Evolutionary conservation across 2,113 vertebrate genomes (phyloP).

Genomic region (Corythaixoides concolor): DNA sequence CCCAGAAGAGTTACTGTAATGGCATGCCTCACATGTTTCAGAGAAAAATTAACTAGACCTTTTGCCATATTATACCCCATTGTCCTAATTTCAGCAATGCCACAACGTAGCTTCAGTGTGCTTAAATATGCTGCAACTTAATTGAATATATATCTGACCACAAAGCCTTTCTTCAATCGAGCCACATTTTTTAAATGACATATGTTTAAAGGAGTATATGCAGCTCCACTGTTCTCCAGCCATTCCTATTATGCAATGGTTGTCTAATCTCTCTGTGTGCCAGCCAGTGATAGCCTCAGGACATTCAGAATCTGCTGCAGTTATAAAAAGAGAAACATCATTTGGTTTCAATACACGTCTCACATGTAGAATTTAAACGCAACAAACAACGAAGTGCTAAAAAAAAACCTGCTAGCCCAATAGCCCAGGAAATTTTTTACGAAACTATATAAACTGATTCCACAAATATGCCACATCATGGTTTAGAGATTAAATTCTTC

Average conservation of each 20-base stretch:
- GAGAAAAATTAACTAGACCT: slow-evolving; percentile 13
- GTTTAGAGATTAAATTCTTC: background rate
- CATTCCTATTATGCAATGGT: background rate
- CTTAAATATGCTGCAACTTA: background rate
- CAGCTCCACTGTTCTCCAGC: background rate
- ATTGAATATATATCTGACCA: background rate
- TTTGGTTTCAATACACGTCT: background rate
- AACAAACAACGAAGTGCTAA: background rate
- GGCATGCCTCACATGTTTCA: background rate
- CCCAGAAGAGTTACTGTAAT: slow-evolving; percentile 7
- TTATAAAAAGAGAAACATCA: background rate
- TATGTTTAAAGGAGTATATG: background rate
- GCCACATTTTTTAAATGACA: background rate
- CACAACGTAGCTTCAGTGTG: background rate
- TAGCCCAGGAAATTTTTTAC: background rate
- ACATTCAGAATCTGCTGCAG: background rate
- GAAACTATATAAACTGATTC: background rate
- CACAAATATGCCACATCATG: background rate
- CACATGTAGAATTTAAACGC: background rate
- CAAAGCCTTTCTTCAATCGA: background rate
- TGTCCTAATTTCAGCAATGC: background rate
- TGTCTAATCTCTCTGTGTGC: background rate
- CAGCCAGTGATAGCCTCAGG: slow-evolving; percentile 5
- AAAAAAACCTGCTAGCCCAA: background rate
- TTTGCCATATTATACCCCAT: background rate